Evolutionary conservation across 2,797 vertebrate species (phyloP).

Genomic region (Chloroceryle inda): DNA sequence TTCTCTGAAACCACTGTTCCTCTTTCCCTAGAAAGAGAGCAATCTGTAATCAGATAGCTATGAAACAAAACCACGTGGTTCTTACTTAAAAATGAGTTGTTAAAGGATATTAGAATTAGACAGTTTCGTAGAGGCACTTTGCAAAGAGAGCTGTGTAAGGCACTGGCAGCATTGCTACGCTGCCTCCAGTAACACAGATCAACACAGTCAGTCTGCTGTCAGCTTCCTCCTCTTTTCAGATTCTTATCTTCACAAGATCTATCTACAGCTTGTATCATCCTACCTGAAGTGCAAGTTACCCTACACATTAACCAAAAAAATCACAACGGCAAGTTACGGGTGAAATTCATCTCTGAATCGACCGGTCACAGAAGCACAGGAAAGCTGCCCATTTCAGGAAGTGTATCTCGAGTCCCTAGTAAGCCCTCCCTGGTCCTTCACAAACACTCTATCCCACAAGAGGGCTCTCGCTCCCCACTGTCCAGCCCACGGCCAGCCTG

Average conservation of each 20-base stretch:
- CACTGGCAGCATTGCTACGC: not conserved
- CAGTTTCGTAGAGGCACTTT: not conserved
- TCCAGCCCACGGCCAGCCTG: not conserved
- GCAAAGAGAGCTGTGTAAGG: not conserved
- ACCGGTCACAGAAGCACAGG: fast-evolving
- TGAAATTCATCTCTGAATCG: not conserved
- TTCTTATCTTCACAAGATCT: fast-evolving
- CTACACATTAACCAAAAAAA: not conserved
- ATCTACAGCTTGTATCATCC: not conserved
- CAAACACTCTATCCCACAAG: conserved; percentile 20
- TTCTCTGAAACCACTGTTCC: conserved; percentile 95
- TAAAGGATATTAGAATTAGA: not conserved
- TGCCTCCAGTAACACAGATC: not conserved
- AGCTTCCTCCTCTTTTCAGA: not conserved
- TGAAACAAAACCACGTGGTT: not conserved
- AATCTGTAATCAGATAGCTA: not conserved
- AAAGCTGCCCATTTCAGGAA: fast-evolving
- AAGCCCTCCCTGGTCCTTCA: not conserved
- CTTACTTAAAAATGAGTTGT: not conserved
- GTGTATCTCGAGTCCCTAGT: fast-evolving
- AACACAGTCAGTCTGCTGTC: not conserved
- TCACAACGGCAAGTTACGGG: not conserved
- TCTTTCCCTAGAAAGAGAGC: conserved; percentile 88
- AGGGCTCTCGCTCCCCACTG: conserved; percentile 35
- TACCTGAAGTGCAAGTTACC: not conserved